Percentiles rank a stretch among this genome's conserved stretches.
Conservation (phyloP, 2,113 vertebrate species). For the Heteronetta atricapilla region DNA sequence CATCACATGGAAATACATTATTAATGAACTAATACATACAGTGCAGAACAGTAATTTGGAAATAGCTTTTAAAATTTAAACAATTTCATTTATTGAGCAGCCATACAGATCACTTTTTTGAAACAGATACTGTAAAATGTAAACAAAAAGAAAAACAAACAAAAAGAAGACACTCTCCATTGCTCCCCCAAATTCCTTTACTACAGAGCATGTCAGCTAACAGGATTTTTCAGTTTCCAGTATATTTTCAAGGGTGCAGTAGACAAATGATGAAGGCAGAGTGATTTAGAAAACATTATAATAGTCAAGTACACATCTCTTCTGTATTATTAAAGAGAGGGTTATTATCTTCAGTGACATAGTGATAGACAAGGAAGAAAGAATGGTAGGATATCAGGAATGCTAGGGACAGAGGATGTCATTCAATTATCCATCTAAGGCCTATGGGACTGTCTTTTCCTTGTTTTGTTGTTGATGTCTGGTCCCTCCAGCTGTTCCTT, state of each 20-base stretch:
- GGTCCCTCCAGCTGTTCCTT: slow-evolving; percentile 45
- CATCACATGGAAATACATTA: neutral
- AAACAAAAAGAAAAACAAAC: neutral
- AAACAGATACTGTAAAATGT: neutral
- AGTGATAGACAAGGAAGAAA: neutral
- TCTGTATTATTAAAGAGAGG: neutral
- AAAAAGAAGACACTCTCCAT: no score
- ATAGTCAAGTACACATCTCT: neutral
- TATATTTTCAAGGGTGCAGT: neutral
- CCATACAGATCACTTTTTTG: neutral
- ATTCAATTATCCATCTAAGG: slow-evolving; percentile 24
- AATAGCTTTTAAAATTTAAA: slow-evolving; percentile 14
- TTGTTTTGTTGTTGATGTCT: slow-evolving; percentile 24
- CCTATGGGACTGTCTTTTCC: slow-evolving; percentile 11
- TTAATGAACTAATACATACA: neutral
- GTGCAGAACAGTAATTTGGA: neutral
- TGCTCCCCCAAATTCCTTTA: neutral
- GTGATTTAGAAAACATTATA: slow-evolving; percentile 14
- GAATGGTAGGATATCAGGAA: neutral
- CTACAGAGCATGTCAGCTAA: neutral
- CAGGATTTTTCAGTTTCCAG: neutral
- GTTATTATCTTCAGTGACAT: neutral
- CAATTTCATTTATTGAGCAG: neutral
- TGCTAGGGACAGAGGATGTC: neutral
- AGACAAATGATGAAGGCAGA: neutral